Conservation (phyloP, 2,888 invertebrate species). For the Heteromurus nitidus region DNA sequence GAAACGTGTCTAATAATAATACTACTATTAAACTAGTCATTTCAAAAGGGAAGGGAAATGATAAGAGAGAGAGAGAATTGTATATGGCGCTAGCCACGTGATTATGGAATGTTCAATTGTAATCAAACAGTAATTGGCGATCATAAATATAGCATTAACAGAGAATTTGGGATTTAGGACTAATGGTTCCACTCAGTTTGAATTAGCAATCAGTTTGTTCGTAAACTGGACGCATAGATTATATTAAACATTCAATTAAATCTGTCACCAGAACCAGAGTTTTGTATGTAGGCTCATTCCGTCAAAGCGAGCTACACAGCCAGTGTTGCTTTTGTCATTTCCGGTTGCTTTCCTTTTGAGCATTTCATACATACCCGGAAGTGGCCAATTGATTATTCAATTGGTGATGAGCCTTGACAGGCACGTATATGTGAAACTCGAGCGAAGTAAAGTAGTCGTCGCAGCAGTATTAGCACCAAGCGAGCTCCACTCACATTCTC, state of each 20-base stretch:
- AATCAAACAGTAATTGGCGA: no score
- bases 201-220: background rate
- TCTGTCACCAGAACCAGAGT: constrained; percentile 42
- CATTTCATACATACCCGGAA: constrained; percentile 68
- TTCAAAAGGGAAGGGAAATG: background rate
- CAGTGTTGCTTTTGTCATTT: constrained; percentile 60
- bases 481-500: no score
- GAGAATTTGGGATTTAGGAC: no score
- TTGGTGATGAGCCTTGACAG: constrained; percentile 67
- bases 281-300: constrained; percentile 10
- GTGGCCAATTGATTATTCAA: constrained; percentile 71
- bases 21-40: no score
- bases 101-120: no score
- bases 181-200: no score
- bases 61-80: background rate
- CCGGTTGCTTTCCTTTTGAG: constrained; percentile 69
- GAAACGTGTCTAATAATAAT: no score
- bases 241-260: constrained; percentile 58
- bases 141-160: no score
- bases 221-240: constrained; percentile 8
- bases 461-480: no score
- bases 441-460: background rate
- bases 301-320: constrained; percentile 42
- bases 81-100: no score
- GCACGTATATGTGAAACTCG: constrained; percentile 36